Conservation (phyloP, 2,113 vertebrate genomes). For the Octodon degus region DNA sequence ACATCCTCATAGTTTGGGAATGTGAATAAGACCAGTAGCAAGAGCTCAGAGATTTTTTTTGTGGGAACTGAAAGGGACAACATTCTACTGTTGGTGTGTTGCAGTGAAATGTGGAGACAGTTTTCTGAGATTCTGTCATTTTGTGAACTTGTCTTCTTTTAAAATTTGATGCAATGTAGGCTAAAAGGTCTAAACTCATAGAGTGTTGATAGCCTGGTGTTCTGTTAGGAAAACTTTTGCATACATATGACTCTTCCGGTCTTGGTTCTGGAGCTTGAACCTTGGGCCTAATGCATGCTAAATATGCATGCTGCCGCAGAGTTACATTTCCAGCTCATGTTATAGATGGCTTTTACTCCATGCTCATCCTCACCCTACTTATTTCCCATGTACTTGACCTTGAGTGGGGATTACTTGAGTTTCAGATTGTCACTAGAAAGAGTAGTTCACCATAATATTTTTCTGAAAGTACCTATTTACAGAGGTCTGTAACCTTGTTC, state of each 20-base stretch:
- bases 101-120: not conserved
- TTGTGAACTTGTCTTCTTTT: not conserved
- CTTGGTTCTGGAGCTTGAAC: not conserved
- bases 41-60: not conserved
- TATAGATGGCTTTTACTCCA: not conserved
- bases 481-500: not conserved
- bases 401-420: not conserved
- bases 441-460: not conserved
- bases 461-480: not conserved
- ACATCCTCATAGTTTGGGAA: not conserved
- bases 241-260: not conserved
- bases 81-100: not conserved
- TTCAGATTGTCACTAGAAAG: not conserved
- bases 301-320: not conserved
- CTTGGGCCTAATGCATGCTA: not conserved
- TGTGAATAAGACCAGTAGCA: not conserved
- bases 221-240: not conserved
- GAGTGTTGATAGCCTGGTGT: not conserved
- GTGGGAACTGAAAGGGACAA: not conserved
- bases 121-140: constrained; percentile 20
- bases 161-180: not conserved
- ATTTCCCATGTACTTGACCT: not conserved
- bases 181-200: not conserved
- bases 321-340: not conserved
- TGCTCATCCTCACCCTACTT: not conserved